Percentiles rank a stretch among this genome's conserved stretches.
Evolutionary conservation across 2,113 vertebrate species (phyloP).

Genomic region (Microcebus ravelobensis): DNA sequence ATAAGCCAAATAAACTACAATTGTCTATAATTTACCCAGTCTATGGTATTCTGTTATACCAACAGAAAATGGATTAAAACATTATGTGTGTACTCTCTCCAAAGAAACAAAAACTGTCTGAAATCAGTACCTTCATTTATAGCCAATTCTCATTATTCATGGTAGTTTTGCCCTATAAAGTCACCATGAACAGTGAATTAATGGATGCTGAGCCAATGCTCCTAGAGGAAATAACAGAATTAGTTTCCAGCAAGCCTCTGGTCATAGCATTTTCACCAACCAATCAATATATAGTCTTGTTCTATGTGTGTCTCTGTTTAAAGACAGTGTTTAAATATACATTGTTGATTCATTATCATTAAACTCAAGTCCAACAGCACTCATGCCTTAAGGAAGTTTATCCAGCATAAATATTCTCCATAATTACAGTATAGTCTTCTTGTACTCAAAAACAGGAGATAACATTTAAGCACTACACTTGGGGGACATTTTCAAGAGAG

Average conservation of each 20-base stretch:
- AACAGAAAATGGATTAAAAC: neutral
- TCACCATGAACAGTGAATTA: neutral
- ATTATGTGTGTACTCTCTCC: neutral
- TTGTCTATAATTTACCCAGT: neutral
- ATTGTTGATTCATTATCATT: neutral
- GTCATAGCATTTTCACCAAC: neutral
- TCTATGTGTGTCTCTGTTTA: neutral
- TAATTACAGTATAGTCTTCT: neutral
- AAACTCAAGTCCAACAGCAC: neutral
- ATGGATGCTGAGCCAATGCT: rapidly evolving
- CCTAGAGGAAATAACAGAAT: neutral
- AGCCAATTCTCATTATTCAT: neutral
- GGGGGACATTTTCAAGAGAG: neutral
- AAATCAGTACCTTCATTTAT: neutral
- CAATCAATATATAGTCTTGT: neutral
- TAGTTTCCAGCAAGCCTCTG: neutral
- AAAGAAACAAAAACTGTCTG: neutral
- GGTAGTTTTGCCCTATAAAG: neutral
- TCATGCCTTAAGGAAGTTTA: neutral
- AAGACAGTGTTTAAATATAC: neutral
- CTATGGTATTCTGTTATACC: neutral
- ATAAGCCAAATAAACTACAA: neutral
- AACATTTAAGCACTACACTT: neutral
- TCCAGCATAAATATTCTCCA: neutral
- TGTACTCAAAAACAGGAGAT: neutral